A percentile compares a stretch with the other conserved stretches of the same genome.
Conservation (phyloP, 2,797 vertebrate species). For the Peromyscus aztecus region DNA sequence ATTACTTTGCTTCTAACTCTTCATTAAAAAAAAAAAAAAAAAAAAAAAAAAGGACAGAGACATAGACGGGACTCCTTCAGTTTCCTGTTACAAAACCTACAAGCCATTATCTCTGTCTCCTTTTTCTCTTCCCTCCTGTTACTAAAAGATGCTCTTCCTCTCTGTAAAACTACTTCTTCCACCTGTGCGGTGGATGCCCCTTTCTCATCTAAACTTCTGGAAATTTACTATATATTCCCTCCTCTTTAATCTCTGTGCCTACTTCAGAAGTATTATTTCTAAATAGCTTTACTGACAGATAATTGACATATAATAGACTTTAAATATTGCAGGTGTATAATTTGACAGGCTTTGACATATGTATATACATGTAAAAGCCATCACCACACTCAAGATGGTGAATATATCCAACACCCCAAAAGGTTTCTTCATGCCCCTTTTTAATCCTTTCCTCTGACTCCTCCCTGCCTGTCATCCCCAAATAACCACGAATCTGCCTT, state of each 20-base stretch:
- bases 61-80: background rate
- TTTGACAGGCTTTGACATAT: constrained; percentile 25
- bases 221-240: background rate
- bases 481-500: constrained; percentile 15
- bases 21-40: background rate
- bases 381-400: background rate
- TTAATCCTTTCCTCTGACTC: background rate
- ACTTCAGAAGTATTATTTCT: background rate
- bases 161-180: background rate
- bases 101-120: background rate
- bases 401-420: background rate
- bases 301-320: constrained; percentile 24
- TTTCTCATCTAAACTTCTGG: background rate
- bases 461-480: background rate
- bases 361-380: background rate
- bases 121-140: background rate
- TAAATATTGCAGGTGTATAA: background rate
- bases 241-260: constrained; percentile 14
- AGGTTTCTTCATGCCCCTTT: background rate
- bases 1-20: background rate
- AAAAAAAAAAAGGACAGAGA: background rate
- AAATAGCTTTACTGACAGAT: constrained; percentile 19
- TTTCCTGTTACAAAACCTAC: background rate
- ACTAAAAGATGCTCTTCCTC: background rate
- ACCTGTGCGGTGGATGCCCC: background rate